Percentiles rank a stretch among this genome's conserved stretches.
Evolutionary conservation across 2,113 vertebrate species (phyloP).

Genomic region (Tursiops truncatus): DNA sequence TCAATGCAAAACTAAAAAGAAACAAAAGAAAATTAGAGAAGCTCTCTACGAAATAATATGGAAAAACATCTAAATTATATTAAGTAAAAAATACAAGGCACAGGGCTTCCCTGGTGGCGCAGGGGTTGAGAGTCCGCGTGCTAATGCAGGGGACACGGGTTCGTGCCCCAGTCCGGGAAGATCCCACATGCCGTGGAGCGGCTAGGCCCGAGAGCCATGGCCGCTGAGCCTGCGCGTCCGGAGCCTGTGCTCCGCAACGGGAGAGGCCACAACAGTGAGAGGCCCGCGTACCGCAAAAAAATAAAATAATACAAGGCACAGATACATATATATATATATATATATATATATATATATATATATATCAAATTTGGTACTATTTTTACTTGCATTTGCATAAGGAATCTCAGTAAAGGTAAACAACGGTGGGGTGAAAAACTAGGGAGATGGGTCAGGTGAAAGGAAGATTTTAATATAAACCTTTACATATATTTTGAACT

Average conservation of each 20-base stretch:
- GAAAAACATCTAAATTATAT: background rate
- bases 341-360: background rate
- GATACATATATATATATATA: background rate
- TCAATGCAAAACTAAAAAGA: background rate
- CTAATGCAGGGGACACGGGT: too few relatives aligned
- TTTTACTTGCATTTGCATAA: slow-evolving; percentile 40
- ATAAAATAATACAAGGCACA: background rate
- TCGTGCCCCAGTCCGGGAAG: too few relatives aligned
- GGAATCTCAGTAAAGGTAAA: background rate
- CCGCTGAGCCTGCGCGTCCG: too few relatives aligned
- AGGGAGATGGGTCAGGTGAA: background rate
- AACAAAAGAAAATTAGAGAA: background rate
- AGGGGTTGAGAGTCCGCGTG: too few relatives aligned
- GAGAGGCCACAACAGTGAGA: too few relatives aligned
- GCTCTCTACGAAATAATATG: background rate
- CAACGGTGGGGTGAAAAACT: background rate
- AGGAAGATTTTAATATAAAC: background rate
- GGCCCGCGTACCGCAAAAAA: too few relatives aligned
- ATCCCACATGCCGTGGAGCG: too few relatives aligned
- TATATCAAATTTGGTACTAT: background rate
- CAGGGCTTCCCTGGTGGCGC: background rate
- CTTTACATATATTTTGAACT: background rate
- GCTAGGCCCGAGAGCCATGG: too few relatives aligned
- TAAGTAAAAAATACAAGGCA: background rate
- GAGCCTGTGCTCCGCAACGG: too few relatives aligned